Percentiles rank a stretch among this genome's conserved stretches.
Evolutionary conservation across 2,113 vertebrate genomes (phyloP).

Genomic region (Barbus barbus): DNA sequence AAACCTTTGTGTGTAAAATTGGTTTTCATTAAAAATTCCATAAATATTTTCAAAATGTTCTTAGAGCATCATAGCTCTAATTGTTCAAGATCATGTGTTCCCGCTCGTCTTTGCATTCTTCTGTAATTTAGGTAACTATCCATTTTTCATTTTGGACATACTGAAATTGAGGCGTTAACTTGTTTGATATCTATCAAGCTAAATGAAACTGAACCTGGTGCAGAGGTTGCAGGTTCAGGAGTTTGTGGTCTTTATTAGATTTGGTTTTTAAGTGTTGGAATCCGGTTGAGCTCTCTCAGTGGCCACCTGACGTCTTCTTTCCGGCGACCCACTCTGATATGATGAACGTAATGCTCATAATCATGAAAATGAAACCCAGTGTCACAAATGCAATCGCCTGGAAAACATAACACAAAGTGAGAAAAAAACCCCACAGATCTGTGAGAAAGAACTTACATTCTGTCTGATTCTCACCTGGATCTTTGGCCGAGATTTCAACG

Average conservation of each 20-base stretch:
- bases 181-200: not conserved
- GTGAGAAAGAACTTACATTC: not conserved
- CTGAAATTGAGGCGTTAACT: too few species aligned
- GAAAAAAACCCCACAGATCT: not conserved
- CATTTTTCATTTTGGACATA: too few species aligned
- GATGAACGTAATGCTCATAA: conserved; percentile 83
- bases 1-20: not conserved
- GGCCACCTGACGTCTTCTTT: conserved; percentile 68
- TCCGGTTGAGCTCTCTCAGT: conserved; percentile 59
- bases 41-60: too few species aligned
- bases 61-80: too few species aligned
- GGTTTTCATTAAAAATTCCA: not conserved
- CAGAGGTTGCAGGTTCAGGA: not conserved
- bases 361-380: conserved; percentile 84
- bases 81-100: too few species aligned
- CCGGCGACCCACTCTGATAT: conserved; percentile 79
- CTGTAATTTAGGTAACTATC: too few species aligned
- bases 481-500: conserved; percentile 80
- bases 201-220: not conserved
- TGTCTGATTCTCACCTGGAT: conserved; percentile 75
- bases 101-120: too few species aligned
- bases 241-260: not conserved
- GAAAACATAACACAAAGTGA: conserved; percentile 5
- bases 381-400: conserved; percentile 80
- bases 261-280: conserved; percentile 16